These are phyloP conservation scores for Ursus arctos DNA, from an alignment of 2,113 vertebrate species.

Conservation along the genomic window DNA sequence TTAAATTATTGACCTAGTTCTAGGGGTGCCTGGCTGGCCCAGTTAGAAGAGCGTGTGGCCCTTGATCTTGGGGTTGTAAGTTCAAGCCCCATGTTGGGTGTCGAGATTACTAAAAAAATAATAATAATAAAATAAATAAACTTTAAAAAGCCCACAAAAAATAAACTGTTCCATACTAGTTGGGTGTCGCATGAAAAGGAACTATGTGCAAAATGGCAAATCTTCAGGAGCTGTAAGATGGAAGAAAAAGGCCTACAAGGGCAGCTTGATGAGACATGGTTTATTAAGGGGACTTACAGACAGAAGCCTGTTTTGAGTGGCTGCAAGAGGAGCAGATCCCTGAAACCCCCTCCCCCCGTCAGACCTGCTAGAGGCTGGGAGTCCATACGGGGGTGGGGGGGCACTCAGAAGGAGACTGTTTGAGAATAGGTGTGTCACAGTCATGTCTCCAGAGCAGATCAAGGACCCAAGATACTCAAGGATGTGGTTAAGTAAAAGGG, in stretches of 20 bases:
- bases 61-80: not conserved
- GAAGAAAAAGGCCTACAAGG: not conserved
- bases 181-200: not conserved
- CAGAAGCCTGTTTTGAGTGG: not conserved
- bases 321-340: not conserved
- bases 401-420: not conserved
- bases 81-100: not conserved
- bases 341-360: not conserved
- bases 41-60: not conserved
- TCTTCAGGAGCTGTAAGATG: not conserved
- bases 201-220: not conserved
- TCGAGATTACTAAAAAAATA: not conserved
- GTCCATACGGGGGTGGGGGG: not conserved
- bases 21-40: not conserved
- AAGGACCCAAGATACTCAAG: not conserved
- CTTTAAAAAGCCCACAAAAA: not conserved
- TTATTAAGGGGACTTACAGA: not conserved
- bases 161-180: not conserved
- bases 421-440: not conserved
- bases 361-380: not conserved
- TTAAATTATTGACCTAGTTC: not conserved
- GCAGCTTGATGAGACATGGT: not conserved
- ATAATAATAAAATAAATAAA: not conserved
- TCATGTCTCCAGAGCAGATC: not conserved
- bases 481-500: not conserved